Conservation (phyloP, 2,888 invertebrate species). For the Phorcus lineatus region DNA sequence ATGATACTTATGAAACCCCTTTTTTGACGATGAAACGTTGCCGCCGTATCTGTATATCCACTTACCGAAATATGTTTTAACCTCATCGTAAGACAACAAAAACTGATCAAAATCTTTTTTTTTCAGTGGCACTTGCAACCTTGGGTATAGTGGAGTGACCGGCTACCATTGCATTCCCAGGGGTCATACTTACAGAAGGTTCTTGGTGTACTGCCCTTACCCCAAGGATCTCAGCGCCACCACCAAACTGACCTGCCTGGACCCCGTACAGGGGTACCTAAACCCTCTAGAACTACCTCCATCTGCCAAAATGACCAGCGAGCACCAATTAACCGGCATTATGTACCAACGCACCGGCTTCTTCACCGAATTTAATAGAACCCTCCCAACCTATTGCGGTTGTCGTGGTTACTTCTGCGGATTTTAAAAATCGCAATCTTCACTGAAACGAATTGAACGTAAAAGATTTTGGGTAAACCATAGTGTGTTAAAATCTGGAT, state of each 20-base stretch:
- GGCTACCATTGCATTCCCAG: slow-evolving; percentile 34
- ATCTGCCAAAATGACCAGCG: not conserved
- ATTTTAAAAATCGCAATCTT: too few species aligned
- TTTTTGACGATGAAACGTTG: too few species aligned
- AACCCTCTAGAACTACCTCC: not conserved
- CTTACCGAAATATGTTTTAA: too few species aligned
- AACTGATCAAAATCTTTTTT: not conserved
- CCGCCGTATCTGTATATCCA: too few species aligned
- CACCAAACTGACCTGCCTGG: not conserved
- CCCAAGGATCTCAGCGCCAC: not conserved
- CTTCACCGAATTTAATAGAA: not conserved
- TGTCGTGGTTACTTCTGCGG: slow-evolving; percentile 21
- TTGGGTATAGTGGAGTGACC: slow-evolving; percentile 5
- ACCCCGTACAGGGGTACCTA: not conserved
- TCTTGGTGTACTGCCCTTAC: slow-evolving; percentile 31
- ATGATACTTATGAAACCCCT: too few species aligned
- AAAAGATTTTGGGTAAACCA: too few species aligned
- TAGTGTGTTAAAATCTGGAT: too few species aligned
- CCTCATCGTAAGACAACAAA: too few species aligned
- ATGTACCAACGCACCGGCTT: not conserved
- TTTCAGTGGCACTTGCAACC: slow-evolving; percentile 11
- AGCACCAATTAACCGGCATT: not conserved
- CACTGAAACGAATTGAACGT: too few species aligned
- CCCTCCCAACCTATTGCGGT: slow-evolving; percentile 18
- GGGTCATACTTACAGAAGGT: slow-evolving; percentile 22